Evolutionary conservation across 2,797 vertebrate species (phyloP).

Genomic region (Sebastes alutus): DNA sequence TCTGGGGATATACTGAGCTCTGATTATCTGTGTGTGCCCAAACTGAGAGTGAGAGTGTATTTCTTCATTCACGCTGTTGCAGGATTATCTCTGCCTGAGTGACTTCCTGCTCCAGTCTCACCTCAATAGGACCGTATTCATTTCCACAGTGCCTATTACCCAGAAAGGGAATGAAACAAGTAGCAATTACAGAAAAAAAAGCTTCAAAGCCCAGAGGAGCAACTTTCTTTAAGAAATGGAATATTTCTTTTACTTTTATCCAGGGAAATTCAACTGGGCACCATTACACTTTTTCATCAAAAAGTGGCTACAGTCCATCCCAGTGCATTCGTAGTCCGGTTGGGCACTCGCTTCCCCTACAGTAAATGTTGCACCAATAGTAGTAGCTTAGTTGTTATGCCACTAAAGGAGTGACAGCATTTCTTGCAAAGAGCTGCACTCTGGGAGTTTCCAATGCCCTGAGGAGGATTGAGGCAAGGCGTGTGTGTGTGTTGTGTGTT

Average conservation of each 20-base stretch:
- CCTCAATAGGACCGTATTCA: slow-evolving; percentile 50
- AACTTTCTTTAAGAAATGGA: slow-evolving; percentile 13
- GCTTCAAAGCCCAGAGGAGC: slow-evolving; percentile 27
- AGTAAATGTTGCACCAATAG: background rate
- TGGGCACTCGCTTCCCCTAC: background rate
- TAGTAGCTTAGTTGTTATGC: background rate
- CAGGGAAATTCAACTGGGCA: slow-evolving; percentile 3
- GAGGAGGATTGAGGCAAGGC: background rate
- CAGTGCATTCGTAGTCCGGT: background rate
- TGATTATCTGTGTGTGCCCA: slow-evolving; percentile 32
- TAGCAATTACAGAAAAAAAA: slow-evolving; percentile 47
- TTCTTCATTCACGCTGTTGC: slow-evolving; percentile 33
- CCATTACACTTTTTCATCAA: background rate
- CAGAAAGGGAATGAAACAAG: slow-evolving; percentile 48
- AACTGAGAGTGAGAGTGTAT: slow-evolving; percentile 24
- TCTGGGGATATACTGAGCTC: slow-evolving; percentile 37
- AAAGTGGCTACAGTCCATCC: background rate
- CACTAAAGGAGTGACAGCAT: background rate
- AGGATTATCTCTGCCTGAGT: slow-evolving; percentile 61
- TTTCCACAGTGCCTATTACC: slow-evolving; percentile 51
- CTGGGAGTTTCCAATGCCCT: background rate
- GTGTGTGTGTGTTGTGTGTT: slow-evolving; percentile 8
- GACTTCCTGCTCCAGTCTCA: slow-evolving; percentile 50
- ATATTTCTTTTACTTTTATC: slow-evolving; percentile 12
- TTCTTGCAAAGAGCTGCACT: background rate